Evolutionary conservation across 1,140 invertebrate species (phyloP).

Genomic region (Teleopsis dalmanni): DNA sequence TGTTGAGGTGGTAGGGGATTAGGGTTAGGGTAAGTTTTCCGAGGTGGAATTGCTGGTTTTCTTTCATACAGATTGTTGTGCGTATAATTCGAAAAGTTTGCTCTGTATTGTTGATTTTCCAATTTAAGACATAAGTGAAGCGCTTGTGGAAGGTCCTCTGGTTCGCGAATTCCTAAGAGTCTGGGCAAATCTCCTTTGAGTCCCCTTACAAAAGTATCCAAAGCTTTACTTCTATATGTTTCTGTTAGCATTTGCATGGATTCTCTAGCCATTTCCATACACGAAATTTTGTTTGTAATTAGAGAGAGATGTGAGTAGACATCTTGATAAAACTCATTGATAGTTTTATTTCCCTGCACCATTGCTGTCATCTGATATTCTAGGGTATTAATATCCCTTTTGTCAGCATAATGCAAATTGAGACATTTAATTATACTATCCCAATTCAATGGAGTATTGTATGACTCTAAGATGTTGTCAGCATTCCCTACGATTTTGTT

Average conservation of each 20-base stretch:
- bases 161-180: constrained; percentile 5
- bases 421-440: constrained; percentile 7
- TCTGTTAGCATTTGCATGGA: constrained; percentile 1
- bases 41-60: too few species aligned
- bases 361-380: constrained; percentile 12
- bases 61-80: background rate
- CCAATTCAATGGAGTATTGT: constrained; percentile 12
- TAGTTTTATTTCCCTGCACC: constrained; percentile 10
- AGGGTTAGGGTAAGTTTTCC: background rate
- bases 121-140: constrained; percentile 10
- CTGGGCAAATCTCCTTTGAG: constrained; percentile 9
- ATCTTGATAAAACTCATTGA: constrained; percentile 13
- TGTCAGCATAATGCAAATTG: constrained; percentile 11
- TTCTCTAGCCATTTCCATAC: background rate
- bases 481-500: constrained; percentile 1
- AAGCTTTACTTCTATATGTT: constrained; percentile 9
- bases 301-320: constrained; percentile 10
- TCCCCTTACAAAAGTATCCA: constrained; percentile 13
- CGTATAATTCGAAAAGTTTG: background rate
- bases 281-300: constrained; percentile 5
- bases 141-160: constrained; percentile 5
- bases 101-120: too few species aligned
- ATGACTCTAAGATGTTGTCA: constrained; percentile 8
- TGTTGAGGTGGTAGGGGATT: background rate
- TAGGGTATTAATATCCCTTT: constrained; percentile 9